phyloP scores from a whole-genome alignment of 2,888 invertebrate species.

The Ryuthela nishihirai region DNA sequence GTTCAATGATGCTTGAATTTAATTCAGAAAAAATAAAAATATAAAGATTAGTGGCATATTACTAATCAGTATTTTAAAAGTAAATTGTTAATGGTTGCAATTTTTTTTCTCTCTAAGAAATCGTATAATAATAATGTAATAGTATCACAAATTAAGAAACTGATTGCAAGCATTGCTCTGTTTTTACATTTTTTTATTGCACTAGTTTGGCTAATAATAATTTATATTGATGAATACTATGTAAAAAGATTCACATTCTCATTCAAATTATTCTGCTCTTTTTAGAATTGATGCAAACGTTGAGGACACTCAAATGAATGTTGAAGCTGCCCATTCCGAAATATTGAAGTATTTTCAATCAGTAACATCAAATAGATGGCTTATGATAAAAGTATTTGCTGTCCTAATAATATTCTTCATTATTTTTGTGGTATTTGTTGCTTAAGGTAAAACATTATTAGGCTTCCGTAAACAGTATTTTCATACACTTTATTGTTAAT shows the following conservation, averaged over 20 bases:
- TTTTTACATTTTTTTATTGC: neutral
- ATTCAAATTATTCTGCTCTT: conserved; percentile 12
- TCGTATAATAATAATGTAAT: too few relatives aligned
- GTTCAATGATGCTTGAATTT: neutral
- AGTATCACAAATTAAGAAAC: too few relatives aligned
- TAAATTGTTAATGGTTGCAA: too few relatives aligned
- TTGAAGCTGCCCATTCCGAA: conserved; percentile 96
- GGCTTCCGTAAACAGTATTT: too few relatives aligned
- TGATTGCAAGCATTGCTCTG: neutral
- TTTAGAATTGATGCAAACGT: conserved; percentile 92
- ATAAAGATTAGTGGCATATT: neutral
- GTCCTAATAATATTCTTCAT: conserved; percentile 98
- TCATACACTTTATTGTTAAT: too few relatives aligned
- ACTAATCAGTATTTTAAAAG: too few relatives aligned
- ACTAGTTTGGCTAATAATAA: neutral
- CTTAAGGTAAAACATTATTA: too few relatives aligned
- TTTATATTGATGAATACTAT: too few relatives aligned
- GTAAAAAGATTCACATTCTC: too few relatives aligned
- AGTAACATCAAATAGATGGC: conserved; percentile 94
- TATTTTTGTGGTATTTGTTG: conserved; percentile 86
- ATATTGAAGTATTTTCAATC: conserved; percentile 96
- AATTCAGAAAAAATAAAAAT: neutral
- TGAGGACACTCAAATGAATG: conserved; percentile 90
- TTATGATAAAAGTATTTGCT: conserved; percentile 99
- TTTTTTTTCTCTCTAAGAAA: too few relatives aligned